These are phyloP conservation scores for Cuculus canorus DNA, from an alignment of 2,797 vertebrate genomes.

Conservation along the genomic window DNA sequence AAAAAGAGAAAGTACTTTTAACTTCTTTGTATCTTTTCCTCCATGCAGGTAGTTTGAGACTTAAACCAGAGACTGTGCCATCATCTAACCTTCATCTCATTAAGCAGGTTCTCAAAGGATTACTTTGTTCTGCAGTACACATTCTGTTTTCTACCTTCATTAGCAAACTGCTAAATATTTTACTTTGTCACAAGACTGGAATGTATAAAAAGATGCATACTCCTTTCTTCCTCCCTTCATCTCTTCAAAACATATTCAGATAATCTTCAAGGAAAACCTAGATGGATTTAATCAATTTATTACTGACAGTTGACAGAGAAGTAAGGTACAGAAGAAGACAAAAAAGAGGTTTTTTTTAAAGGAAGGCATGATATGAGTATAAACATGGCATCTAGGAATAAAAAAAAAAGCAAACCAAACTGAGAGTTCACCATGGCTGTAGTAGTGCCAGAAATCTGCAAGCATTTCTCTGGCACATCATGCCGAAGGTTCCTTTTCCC, in stretches of 20 bases:
- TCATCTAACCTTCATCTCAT: conserved; percentile 3
- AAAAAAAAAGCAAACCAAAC: not conserved
- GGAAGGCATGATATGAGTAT: not conserved
- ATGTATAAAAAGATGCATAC: conserved; percentile 19
- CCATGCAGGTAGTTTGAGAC: not conserved
- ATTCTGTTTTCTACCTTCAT: conserved; percentile 15
- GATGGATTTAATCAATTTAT: not conserved
- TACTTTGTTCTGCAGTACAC: not conserved
- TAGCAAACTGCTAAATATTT: conserved; percentile 42
- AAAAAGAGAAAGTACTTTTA: not conserved
- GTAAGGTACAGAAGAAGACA: not conserved
- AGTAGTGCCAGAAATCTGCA: not conserved
- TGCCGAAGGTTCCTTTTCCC: not conserved
- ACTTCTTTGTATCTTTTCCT: not conserved
- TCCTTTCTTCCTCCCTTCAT: not conserved
- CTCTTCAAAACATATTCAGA: not conserved
- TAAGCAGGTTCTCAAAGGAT: conserved; percentile 37
- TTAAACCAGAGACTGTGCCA: not conserved
- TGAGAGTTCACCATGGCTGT: not conserved
- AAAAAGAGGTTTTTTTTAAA: not conserved
- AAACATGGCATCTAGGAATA: not conserved
- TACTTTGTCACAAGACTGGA: conserved; percentile 17
- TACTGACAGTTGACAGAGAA: not conserved
- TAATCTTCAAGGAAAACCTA: not conserved
- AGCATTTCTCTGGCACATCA: not conserved